Base-by-base conservation (phyloP, 2,797 vertebrate species). In the Clamator glandarius region DNA sequence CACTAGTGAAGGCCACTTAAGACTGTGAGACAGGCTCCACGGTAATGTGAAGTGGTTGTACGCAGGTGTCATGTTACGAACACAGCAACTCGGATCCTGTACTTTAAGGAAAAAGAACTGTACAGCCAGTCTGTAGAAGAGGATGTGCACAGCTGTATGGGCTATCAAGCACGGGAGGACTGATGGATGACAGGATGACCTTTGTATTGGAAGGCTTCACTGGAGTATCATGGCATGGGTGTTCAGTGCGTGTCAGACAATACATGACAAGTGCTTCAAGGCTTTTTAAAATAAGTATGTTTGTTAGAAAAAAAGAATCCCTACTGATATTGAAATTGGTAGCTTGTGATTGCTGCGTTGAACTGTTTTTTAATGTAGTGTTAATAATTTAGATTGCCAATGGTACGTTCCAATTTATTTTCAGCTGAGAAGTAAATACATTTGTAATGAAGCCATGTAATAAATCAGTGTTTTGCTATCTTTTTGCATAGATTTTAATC, bases 401-500 rank as follows among this genome's bases (percentile, higher is more conserved):
- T 46, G 72, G n/a, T 83, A 36, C 1, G 1, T 70, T 69, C 18
- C 26, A n/a, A 3, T 82, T 95, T 89, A 11, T 87, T 89, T 93
- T 91, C 67, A 91, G 48, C 41, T 74, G 28, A 92, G 89, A 82
- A 84, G 64, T 80, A 76, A 93, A 70, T n/a, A 55, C 50, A 57
- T 82, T 94, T 95, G 79, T 92, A 92, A 92, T 46, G 51, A 84
- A 88, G 69, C 64, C n/a, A 24, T 12, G 11, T 89, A 91, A 95
- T 92, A 93, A 94, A 95, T 48, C 50, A 77, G 54, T 29, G 25
- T 59, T 94, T 95, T 93, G 48, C 33, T 90, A 48, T 72, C 7
- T 28, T 75, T 92, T 80, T 52, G 44, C 39, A 58, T 62, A 81
- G 44, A 68, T 88, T 88, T 93, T 36, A 62, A 33, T 70, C 36